Conservation (phyloP, 35 echinoderm and acorn worm genomes). For the Acanthaster planci region DNA sequence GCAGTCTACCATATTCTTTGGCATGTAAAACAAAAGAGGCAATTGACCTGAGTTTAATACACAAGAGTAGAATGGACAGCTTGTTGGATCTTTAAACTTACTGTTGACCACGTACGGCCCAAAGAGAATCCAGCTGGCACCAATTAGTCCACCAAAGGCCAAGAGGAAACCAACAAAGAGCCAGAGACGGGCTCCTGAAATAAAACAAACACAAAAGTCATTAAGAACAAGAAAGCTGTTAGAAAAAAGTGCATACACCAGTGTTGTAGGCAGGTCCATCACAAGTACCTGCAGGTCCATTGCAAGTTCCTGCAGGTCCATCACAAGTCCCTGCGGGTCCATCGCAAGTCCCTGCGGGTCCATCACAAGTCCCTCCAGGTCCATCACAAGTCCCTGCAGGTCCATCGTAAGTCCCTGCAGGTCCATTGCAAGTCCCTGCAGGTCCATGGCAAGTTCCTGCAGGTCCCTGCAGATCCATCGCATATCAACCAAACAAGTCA, state of each 20-base stretch:
- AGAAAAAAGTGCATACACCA: neutral
- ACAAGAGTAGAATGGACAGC: neutral
- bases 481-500: no score
- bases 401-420: no score
- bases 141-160: slow-evolving; percentile 60
- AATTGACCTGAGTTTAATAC: neutral
- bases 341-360: no score
- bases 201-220: neutral
- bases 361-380: no score
- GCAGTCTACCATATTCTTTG: neutral
- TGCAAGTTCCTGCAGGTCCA: no score
- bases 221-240: neutral
- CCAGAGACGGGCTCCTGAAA: slow-evolving; percentile 73
- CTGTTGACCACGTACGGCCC: slow-evolving; percentile 57
- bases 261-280: no score
- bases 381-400: no score
- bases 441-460: no score
- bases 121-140: slow-evolving; percentile 72
- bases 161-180: slow-evolving; percentile 72
- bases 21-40: neutral
- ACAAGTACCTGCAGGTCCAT: no score
- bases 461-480: no score
- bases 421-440: no score
- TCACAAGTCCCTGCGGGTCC: no score
- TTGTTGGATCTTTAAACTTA: neutral